Percentiles rank a stretch among this genome's conserved stretches.
These are phyloP conservation scores for Lethrus apterus DNA, from an alignment of 1,140 invertebrate genomes.

Conservation along the genomic window DNA sequence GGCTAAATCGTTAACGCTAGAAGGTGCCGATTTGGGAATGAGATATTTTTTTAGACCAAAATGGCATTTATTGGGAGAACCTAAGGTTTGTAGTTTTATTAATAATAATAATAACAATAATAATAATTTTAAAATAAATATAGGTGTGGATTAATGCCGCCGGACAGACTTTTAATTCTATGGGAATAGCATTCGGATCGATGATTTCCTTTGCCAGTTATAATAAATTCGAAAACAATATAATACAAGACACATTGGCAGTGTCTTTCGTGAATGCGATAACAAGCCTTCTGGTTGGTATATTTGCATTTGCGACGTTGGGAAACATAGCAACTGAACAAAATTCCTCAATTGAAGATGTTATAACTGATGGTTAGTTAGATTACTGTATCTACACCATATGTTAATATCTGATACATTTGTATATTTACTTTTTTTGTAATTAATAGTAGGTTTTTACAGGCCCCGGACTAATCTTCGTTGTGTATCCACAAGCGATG, in stretches of 20 bases:
- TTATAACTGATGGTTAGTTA: constrained; percentile 73
- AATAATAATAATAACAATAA: constrained; percentile 6
- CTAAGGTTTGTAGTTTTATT: constrained; percentile 51
- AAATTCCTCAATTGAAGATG: constrained; percentile 65
- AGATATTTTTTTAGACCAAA: constrained; percentile 82
- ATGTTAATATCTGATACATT: too few species aligned
- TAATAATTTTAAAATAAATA: constrained; percentile 22
- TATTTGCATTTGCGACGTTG: constrained; percentile 81
- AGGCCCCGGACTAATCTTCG: constrained; percentile 83
- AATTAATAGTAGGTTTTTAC: constrained; percentile 32
- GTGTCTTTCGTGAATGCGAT: constrained; percentile 75
- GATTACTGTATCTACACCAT: too few species aligned
- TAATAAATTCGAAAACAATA: constrained; percentile 86
- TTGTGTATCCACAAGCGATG: constrained; percentile 83
- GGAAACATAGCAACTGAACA: constrained; percentile 80
- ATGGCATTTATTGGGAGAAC: constrained; percentile 73
- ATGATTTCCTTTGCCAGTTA: constrained; percentile 94
- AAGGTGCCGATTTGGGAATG: constrained; percentile 71
- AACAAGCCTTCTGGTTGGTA: constrained; percentile 76
- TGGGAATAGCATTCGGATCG: constrained; percentile 85
- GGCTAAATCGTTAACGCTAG: constrained; percentile 68
- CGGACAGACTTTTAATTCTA: constrained; percentile 88
- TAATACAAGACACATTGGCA: constrained; percentile 75
- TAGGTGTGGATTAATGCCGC: constrained; percentile 87
- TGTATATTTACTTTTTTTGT: not conserved